Evolutionary conservation across 2,888 invertebrate species (phyloP), one percentile per base, ranked within the genome.

Genomic region (Monochamus alternatus): DNA sequence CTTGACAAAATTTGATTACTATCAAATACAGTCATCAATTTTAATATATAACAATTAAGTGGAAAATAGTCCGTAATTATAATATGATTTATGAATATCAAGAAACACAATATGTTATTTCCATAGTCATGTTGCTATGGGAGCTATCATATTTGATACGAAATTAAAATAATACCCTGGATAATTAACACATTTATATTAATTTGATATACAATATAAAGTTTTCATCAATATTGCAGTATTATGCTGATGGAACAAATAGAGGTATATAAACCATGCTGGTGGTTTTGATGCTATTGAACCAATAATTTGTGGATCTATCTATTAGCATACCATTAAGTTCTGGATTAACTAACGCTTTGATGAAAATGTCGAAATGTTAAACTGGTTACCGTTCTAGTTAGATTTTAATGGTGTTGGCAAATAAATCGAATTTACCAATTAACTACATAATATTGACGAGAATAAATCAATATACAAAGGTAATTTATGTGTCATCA

Each of bases 261-360:
- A 47, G 47, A 47, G 47, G 47, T 47, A 47, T 47, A 47, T 12
- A 47, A 47, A 9, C n/a, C n/a, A 55, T 22, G 55, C 14, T 68
- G 58, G 58, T 59, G 58, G 68, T 58, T 68, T 68, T 43, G 68
- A 68, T 68, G 38, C 43, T 22, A 68, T 44, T 44, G 14, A 43
- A 59, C 68, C 68, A 44, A 58, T 59, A 68, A 68, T 68, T 68
- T 59, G 52, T 43, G 68, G 38, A 22, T 38, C 58, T 68, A 59
- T 68, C 58, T 68, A 68, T 68, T 68, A 59, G 22, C 43, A 59
- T 59, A 14, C 43, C 68, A 68, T 68, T 68, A 59, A 68, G 43
- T 10, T 22, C 52, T 59, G 14, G 14, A 68, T 68, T 68, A 58
- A 68, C 58, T 68, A 9, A 14, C 3, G 30, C 52, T 43, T 22